Conservation (phyloP, 1,140 invertebrate genomes). For the Anastatus disparis region DNA sequence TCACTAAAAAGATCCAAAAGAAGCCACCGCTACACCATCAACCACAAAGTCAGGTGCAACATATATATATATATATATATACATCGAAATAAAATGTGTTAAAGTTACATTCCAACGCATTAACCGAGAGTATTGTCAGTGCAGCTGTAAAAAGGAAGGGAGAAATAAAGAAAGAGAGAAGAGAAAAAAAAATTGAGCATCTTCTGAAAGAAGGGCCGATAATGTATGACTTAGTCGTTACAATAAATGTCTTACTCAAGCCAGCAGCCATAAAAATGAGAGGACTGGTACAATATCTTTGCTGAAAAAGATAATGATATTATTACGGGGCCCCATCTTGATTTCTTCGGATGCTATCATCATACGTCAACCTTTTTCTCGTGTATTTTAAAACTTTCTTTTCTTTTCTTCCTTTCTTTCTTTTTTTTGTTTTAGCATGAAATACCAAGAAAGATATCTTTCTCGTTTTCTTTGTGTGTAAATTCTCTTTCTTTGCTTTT, state of each 20-base stretch:
- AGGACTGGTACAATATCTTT: too few relatives aligned
- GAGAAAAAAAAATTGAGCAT: background rate
- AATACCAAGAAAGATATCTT: too few relatives aligned
- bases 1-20: too few relatives aligned
- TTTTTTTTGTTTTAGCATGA: too few relatives aligned
- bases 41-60: too few relatives aligned
- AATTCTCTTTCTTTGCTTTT: background rate
- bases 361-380: too few relatives aligned
- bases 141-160: background rate
- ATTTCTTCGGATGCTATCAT: constrained; percentile 48
- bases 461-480: background rate
- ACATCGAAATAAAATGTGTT: constrained; percentile 14
- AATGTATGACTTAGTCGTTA: constrained; percentile 52
- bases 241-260: constrained; percentile 53
- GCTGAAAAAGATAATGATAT: constrained; percentile 53
- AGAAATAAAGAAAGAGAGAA: constrained; percentile 5
- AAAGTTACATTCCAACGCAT: constrained; percentile 13
- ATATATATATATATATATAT: too few relatives aligned
- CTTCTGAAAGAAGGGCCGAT: constrained; percentile 48
- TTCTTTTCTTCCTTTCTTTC: too few relatives aligned
- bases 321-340: constrained; percentile 50
- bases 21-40: background rate
- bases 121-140: background rate
- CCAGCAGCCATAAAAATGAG: constrained; percentile 17
- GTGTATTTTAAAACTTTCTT: too few relatives aligned